Evolutionary conservation across 2,888 invertebrate genomes (phyloP), one percentile per base, ranked within the genome.

Genomic region (Conops quadrifasciatus): DNA sequence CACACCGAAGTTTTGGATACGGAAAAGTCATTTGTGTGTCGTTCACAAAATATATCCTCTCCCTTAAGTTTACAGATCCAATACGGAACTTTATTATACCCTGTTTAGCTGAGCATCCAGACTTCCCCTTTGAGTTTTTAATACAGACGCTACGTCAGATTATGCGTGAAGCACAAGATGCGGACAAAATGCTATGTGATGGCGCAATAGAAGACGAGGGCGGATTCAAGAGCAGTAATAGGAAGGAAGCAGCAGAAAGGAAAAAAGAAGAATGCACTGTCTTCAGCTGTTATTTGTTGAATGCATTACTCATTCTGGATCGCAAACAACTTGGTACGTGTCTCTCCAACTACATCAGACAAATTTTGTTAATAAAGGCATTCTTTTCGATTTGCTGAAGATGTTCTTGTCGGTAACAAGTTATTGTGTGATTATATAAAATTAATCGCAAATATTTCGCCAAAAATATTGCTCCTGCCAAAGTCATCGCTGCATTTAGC

Each of bases 21-120:
- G 77, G 81, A 4, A 75, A 75, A 16, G 74, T 76, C 2, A 80
- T 81, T 58, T 83, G 82, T 62, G 78, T 80, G 45, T 83, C 82
- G 2, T 92, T 94, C 78, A 89, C 91, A 45, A 87, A 88, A 60
- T 88, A 91, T 73, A 91, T 94, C 79, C 86, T 94, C 16, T 89
- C 90, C 73, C 89, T 89, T 65, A 88, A 89, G 5, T 89, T 92
- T 77, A 89, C 91, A 0, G 90, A 91, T 75, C 89, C 92, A 1
- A 88, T 94, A 16, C 91, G 91, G 76, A 88, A 89, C 85, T 91
- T 89, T 77, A 84, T 94, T 47, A 86, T 95, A 76, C 94, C 94
- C 16, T 90, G 91, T 9, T 82, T 95, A 72, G 88, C 89, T 1
- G 85, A 86, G 1, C 80, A 77, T 62, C 77, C 80, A 0, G 85